A percentile compares a stretch with the other conserved stretches of the same genome.
phyloP scores from a whole-genome alignment of 2,888 invertebrate species.

The Microdon myrmicae region DNA sequence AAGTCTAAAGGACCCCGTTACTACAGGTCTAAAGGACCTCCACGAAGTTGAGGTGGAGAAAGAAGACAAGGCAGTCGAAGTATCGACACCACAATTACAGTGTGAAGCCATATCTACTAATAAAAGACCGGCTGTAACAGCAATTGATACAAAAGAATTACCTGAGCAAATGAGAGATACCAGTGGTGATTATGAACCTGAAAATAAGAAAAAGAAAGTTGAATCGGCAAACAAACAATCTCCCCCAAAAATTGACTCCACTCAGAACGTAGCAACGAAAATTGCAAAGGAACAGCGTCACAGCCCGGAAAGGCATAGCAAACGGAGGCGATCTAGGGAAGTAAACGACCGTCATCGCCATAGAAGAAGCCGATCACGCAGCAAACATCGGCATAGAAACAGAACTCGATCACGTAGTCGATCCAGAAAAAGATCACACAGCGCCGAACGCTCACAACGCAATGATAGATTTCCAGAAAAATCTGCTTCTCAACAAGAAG shows the following conservation, averaged over 20 bases:
- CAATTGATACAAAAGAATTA: neutral
- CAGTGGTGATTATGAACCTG: constrained; percentile 24
- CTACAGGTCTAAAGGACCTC: neutral
- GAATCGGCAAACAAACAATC: no score
- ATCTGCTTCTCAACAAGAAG: constrained; percentile 39
- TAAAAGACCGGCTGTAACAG: no score
- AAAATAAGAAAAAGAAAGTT: constrained; percentile 17
- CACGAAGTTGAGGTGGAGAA: neutral
- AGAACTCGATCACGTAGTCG: constrained; percentile 48
- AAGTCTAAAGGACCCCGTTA: neutral
- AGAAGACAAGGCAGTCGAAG: neutral
- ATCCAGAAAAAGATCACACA: constrained; percentile 17
- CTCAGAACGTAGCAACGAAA: no score
- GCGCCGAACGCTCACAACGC: constrained; percentile 8
- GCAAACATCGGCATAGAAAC: constrained; percentile 38
- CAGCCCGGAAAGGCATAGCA: constrained; percentile 9
- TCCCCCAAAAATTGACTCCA: neutral
- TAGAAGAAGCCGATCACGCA: constrained; percentile 21
- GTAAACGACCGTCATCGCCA: constrained; percentile 20
- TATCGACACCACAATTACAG: no score
- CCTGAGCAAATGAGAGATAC: neutral
- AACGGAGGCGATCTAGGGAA: constrained; percentile 17
- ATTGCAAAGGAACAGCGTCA: constrained; percentile 17
- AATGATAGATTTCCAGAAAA: constrained; percentile 8
- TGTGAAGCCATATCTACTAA: no score